These are phyloP conservation scores for Actinostola sp. DNA, from an alignment of 92 coral and sea anemone genomes.

Conservation along the genomic window DNA sequence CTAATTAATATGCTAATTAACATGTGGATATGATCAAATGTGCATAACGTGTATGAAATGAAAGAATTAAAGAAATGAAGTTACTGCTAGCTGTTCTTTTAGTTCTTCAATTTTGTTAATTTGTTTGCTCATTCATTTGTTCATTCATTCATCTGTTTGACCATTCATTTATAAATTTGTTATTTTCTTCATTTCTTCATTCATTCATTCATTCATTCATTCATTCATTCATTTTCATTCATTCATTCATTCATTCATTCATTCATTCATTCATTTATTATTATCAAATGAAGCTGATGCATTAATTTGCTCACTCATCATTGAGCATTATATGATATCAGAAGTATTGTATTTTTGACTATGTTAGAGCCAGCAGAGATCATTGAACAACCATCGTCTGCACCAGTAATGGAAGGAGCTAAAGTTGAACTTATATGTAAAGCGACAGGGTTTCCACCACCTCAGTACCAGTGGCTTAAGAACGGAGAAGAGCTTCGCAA, in stretches of 20 bases:
- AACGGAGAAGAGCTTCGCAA: slow-evolving; percentile 67
- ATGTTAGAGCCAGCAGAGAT: slow-evolving; percentile 86
- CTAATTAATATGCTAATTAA: no score
- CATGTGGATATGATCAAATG: no score
- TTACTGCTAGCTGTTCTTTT: no score
- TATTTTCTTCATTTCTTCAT: slow-evolving; percentile 2
- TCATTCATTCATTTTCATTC: slow-evolving; percentile 1
- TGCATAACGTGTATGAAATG: no score
- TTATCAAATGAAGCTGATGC: no score
- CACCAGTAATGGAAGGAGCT: slow-evolving; percentile 68
- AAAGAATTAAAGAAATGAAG: no score
- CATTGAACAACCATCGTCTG: slow-evolving; percentile 81
- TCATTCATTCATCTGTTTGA: neutral
- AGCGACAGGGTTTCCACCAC: slow-evolving; percentile 87
- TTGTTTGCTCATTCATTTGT: neutral
- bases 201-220: slow-evolving; percentile 1
- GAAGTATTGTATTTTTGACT: no score
- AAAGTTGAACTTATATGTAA: slow-evolving; percentile 51
- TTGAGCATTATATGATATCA: no score
- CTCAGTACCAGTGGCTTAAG: slow-evolving; percentile 80
- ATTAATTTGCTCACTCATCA: no score
- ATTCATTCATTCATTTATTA: neutral
- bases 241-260: slow-evolving; percentile 3
- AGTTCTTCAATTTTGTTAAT: neutral
- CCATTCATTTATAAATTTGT: neutral